phyloP scores from a whole-genome alignment of 2,888 invertebrate species.

The Eretmocerus hayati region DNA sequence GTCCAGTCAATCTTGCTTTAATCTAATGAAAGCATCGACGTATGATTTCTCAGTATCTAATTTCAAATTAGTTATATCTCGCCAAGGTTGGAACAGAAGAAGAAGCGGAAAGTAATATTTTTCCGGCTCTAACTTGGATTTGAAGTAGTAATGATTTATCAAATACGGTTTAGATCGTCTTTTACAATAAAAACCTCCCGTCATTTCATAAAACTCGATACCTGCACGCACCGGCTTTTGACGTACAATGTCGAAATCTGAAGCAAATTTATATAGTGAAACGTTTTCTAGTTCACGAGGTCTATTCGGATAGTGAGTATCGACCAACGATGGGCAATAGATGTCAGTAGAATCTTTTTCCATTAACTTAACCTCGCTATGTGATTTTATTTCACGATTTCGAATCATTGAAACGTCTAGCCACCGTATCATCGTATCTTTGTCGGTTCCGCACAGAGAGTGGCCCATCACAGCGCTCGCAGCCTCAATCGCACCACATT shows the following conservation, averaged over 20 bases:
- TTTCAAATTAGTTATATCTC: constrained; percentile 6
- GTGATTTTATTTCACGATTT: constrained; percentile 20
- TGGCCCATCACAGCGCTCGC: constrained; percentile 32
- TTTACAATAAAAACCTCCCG: neutral
- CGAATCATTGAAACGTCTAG: constrained; percentile 26
- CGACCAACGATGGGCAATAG: neutral
- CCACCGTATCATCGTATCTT: constrained; percentile 35
- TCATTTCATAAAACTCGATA: neutral
- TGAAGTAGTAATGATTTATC: constrained; percentile 3
- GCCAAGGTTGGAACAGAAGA: constrained; percentile 19
- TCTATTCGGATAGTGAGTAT: constrained; percentile 1
- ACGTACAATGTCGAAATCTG: neutral
- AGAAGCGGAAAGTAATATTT: neutral
- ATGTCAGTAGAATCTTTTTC: constrained; percentile 3
- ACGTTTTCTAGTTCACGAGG: neutral
- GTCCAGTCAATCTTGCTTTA: too few species aligned
- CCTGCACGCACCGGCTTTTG: neutral
- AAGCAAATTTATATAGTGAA: constrained; percentile 1
- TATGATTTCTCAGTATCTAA: too few species aligned
- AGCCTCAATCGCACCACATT: constrained; percentile 38
- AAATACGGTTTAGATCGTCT: neutral
- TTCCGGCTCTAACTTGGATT: neutral
- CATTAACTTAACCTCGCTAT: constrained; percentile 17
- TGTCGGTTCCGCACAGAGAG: constrained; percentile 33
- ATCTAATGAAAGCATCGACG: too few species aligned